These are phyloP conservation scores for Diuraphis noxia DNA, from an alignment of 1,140 invertebrate genomes.

Conservation along the genomic window DNA sequence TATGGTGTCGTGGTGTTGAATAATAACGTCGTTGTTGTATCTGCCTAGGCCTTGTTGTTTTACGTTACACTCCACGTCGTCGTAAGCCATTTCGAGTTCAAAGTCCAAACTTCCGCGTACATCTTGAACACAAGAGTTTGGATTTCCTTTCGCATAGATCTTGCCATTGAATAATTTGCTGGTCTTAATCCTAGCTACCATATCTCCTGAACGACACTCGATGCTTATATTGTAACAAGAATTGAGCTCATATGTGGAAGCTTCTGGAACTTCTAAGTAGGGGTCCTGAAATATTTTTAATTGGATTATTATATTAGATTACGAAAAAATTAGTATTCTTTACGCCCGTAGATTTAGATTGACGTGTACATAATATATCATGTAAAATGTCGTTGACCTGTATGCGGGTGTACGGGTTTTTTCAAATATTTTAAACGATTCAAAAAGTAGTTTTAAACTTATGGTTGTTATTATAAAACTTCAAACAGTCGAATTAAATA, in stretches of 20 bases:
- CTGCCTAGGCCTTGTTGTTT: constrained; percentile 80
- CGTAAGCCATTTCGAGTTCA: constrained; percentile 86
- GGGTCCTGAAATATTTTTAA: constrained; percentile 68
- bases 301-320: background rate
- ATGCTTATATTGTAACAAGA: constrained; percentile 94
- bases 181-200: constrained; percentile 89
- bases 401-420: constrained; percentile 9
- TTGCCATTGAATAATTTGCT: constrained; percentile 92
- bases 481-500: background rate
- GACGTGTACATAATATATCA: background rate
- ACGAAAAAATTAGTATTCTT: background rate
- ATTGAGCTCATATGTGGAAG: constrained; percentile 86
- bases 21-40: constrained; percentile 86
- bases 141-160: constrained; percentile 89
- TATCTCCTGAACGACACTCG: constrained; percentile 87
- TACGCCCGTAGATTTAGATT: constrained; percentile 10
- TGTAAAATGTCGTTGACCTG: constrained; percentile 33
- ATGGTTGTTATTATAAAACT: background rate
- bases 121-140: constrained; percentile 87
- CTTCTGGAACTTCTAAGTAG: constrained; percentile 85
- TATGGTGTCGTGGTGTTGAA: constrained; percentile 93
- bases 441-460: background rate
- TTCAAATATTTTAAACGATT: background rate
- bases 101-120: constrained; percentile 83
- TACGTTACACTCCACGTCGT: constrained; percentile 87